Evolutionary conservation across 2,888 invertebrate species (phyloP).

Genomic region (Acleris laterana): DNA sequence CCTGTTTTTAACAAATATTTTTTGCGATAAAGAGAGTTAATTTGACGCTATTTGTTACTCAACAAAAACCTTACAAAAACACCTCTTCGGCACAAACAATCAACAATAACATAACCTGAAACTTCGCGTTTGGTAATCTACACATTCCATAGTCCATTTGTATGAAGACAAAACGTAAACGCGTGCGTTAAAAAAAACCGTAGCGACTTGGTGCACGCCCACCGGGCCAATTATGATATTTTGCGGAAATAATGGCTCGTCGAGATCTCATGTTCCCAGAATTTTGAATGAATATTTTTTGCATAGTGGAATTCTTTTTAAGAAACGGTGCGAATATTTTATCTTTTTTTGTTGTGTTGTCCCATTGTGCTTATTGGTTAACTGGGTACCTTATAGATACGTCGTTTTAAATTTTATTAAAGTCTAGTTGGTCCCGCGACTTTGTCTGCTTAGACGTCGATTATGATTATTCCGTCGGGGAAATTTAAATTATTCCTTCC

Average conservation of each 20-base stretch:
- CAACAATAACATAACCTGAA: background rate
- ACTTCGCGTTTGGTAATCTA: background rate
- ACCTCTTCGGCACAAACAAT: too few species aligned
- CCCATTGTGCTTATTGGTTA: background rate
- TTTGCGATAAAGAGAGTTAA: too few species aligned
- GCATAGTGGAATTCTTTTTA: background rate
- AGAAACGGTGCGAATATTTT: background rate
- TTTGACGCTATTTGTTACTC: too few species aligned
- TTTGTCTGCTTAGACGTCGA: too few species aligned
- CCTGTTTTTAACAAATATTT: too few species aligned
- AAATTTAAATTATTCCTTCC: too few species aligned
- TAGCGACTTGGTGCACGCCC: conserved; percentile 35
- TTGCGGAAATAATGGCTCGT: conserved; percentile 49
- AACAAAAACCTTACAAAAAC: too few species aligned
- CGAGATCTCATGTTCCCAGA: conserved; percentile 39
- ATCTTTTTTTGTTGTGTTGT: background rate
- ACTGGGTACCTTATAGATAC: too few species aligned
- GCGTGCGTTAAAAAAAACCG: conserved; percentile 40
- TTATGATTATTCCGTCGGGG: too few species aligned
- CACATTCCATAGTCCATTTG: conserved; percentile 5
- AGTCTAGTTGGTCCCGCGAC: too few species aligned
- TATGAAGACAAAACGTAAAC: conserved; percentile 25
- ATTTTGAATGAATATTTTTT: conserved; percentile 19
- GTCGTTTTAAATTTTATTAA: too few species aligned
- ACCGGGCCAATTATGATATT: conserved; percentile 57